phyloP scores from a whole-genome alignment of 2,888 invertebrate genomes.

The Drosophila testacea region DNA sequence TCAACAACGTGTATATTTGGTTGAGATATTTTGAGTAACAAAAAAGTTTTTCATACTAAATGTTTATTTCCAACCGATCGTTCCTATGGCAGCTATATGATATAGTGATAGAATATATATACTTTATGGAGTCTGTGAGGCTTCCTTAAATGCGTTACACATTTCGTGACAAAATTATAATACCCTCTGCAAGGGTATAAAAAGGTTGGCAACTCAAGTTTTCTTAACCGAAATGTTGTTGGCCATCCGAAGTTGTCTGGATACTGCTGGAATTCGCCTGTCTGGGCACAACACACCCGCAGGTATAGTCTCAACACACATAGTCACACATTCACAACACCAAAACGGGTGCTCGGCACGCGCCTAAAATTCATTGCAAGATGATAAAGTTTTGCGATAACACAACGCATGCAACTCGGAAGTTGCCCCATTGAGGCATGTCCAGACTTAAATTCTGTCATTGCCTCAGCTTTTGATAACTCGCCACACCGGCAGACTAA shows the following conservation, averaged over 20 bases:
- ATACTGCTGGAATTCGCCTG: constrained; percentile 21
- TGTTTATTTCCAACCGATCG: too few species aligned
- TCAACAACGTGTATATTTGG: too few species aligned
- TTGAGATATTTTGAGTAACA: too few species aligned
- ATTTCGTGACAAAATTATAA: too few species aligned
- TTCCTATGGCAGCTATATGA: too few species aligned
- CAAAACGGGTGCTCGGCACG: constrained; percentile 50
- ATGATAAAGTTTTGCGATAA: constrained; percentile 74
- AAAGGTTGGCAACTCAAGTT: constrained; percentile 6
- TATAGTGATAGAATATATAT: too few species aligned
- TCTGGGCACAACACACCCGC: constrained; percentile 10
- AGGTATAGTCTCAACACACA: constrained; percentile 8
- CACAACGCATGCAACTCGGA: constrained; percentile 55
- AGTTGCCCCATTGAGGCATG: constrained; percentile 2
- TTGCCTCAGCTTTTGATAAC: constrained; percentile 14
- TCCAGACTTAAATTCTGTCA: constrained; percentile 16
- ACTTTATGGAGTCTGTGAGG: too few species aligned
- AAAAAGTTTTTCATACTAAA: too few species aligned
- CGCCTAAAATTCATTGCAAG: constrained; percentile 66
- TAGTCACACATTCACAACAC: constrained; percentile 9
- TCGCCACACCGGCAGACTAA: constrained; percentile 16
- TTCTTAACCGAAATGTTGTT: constrained; percentile 36
- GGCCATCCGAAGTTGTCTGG: constrained; percentile 12
- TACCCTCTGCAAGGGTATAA: too few species aligned
- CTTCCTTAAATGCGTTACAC: too few species aligned